Percentiles rank a stretch among this genome's conserved stretches.
These are phyloP conservation scores for Stegodyphus mimosarum DNA, from an alignment of 1,140 invertebrate species.

Conservation along the genomic window DNA sequence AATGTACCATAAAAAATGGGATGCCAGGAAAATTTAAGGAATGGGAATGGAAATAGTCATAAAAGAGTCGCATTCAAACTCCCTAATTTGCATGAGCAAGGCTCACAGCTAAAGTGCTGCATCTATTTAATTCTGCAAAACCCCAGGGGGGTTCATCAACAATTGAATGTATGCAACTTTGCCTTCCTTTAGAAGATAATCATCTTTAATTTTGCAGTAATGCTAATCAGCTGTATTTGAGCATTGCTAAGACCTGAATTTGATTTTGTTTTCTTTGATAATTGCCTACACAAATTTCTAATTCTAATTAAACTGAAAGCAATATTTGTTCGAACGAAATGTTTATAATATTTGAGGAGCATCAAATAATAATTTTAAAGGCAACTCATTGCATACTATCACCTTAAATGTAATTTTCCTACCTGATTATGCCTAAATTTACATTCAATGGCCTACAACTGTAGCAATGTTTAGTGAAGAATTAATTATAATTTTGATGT, in stretches of 20 bases:
- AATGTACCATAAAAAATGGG: no score
- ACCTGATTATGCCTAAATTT: no score
- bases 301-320: no score
- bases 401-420: no score
- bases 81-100: conserved; percentile 44
- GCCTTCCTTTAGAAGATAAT: conserved; percentile 18
- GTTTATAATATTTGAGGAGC: no score
- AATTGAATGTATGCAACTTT: conserved; percentile 26
- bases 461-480: no score
- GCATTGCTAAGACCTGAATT: conserved; percentile 16
- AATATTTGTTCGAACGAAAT: no score
- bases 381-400: no score
- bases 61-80: conserved; percentile 31
- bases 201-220: conserved; percentile 8
- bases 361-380: no score
- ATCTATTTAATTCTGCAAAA: conserved; percentile 25
- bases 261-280: conserved; percentile 30
- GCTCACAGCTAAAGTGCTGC: not conserved
- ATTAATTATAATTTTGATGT: no score
- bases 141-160: conserved; percentile 20
- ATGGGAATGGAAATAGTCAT: conserved; percentile 29
- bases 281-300: not conserved
- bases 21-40: conserved; percentile 5
- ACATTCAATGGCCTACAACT: no score
- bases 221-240: conserved; percentile 45